Conservation (phyloP, 1,140 invertebrate species). For the Aphis gossypii region DNA sequence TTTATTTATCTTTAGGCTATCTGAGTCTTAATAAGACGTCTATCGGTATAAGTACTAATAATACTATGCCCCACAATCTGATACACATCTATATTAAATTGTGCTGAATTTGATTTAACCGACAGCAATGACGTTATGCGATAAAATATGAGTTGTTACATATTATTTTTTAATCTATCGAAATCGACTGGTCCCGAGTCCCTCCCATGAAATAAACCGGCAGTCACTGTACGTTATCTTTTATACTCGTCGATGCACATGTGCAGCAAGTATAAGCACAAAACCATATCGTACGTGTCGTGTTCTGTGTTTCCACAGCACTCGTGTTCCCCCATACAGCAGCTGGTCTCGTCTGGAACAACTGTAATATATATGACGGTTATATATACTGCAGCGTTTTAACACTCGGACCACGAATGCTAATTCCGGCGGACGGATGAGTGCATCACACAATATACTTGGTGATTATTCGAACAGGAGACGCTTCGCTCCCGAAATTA, state of each 20-base stretch:
- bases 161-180: neutral
- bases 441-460: neutral
- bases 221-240: neutral
- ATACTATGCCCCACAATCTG: too few relatives aligned
- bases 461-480: neutral
- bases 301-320: neutral
- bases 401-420: neutral
- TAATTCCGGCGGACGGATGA: neutral
- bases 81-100: too few relatives aligned
- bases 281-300: neutral
- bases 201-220: neutral
- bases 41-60: neutral
- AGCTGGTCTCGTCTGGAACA: neutral
- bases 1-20: neutral
- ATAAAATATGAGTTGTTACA: neutral
- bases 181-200: neutral
- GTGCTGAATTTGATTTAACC: neutral
- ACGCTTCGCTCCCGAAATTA: neutral
- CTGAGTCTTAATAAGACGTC: neutral
- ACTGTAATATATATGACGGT: neutral
- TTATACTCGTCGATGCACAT: neutral
- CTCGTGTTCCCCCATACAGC: accelerated
- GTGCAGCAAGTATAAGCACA: neutral
- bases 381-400: neutral
- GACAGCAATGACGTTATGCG: neutral